Base-by-base conservation (phyloP, 2,888 invertebrate genomes). In the Drosophila borborema region DNA sequence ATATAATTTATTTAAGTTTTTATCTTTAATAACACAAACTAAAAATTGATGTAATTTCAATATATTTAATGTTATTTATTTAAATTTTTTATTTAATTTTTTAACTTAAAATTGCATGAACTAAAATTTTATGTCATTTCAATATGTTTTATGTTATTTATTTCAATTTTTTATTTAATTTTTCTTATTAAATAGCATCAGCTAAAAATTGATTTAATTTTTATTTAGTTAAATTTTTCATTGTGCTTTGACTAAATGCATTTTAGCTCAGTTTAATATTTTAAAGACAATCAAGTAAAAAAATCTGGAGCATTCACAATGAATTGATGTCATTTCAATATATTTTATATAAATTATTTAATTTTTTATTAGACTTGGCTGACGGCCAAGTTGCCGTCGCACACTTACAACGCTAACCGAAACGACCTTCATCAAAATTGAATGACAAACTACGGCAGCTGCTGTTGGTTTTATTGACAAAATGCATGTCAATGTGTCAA, bases 391-490 rank as follows among this genome's bases (percentile, higher is more conserved):
- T 61, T 68, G 68, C 48, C 73, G 63, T 65, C 58, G 64, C 58
- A 65, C 63, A 23, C 80, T 77, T 68, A 70, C 43, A 63, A 59
- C 64, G 53, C 74, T 74, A 86, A 86, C 71, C 59, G 79, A 84
- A 79, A 69, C 77, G 77, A 89, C 86, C 86, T 90, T 90, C 88
- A 75, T 90, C 86, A 89, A 78, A 72, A 72, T 80, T 23, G 55
- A 55, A 81, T 72, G 73, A 80, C 67, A 80, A 80, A 90, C 49
- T 23, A 23, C 23, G 23, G 23, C 23, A 1, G 31, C 69, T 64
- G 89, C 63, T 62, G 64, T 46, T 83, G 66, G 48, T 59, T 72
- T 80, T 59, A 76, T 76, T 90, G 83, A 90, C 74, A 83, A 72
- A 90, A 81, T 89, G 78, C 87, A 89, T 80, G 90, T 83, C 90